Base-by-base conservation (phyloP, 1,140 invertebrate species). In the Drosophila ambigua region DNA sequence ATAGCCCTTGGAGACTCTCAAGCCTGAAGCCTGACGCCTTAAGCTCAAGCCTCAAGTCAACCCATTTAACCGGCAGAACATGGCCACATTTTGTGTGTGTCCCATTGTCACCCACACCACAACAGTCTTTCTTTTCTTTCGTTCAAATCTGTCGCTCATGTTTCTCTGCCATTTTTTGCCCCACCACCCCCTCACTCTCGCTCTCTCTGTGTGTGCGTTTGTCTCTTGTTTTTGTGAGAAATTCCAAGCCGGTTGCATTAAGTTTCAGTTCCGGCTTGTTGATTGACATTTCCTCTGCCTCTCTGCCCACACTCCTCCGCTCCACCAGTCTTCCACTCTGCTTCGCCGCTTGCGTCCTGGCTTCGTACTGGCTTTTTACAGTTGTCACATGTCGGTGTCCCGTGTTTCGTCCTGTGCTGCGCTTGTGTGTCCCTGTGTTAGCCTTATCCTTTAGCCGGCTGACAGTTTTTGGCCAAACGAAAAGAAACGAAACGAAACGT, bases 221-320 rank as follows among this genome's bases (percentile, higher is more conserved):
- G 53, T 26, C 46, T 7, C 24, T 46, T 69, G 54, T 69, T 26
- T 60, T 68, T 69, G 44, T 69, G 64, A 43, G 44, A 43, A 62
- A 54, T 72, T 62, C 31, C 76, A 72, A 79, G 80, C 81, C 80
- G 77, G 80, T 77, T 84, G 61, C 80, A 66, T 69, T 68, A 84
- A 73, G 68, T 83, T 78, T 73, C 76, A 72, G 80, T 84, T 83
- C 80, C 80, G 80, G 80, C 81, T 83, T 83, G 80, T 79, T 83
- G 80, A 83, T 84, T 84, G 81, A 84, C 81, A 84, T 83, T 79
- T 83, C 81, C 81, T 77, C 49, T 49, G 35, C 35, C 11, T 39
- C 35, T 39, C 26, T 28, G 26, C 26, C 26, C 26, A 28, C 5
- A 6, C 26, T 28, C 5, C 5, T 4, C 11, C 35, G 13, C 8